phyloP scores from a whole-genome alignment of 2,888 invertebrate genomes.

The Hirtodrosophila trivittata region DNA sequence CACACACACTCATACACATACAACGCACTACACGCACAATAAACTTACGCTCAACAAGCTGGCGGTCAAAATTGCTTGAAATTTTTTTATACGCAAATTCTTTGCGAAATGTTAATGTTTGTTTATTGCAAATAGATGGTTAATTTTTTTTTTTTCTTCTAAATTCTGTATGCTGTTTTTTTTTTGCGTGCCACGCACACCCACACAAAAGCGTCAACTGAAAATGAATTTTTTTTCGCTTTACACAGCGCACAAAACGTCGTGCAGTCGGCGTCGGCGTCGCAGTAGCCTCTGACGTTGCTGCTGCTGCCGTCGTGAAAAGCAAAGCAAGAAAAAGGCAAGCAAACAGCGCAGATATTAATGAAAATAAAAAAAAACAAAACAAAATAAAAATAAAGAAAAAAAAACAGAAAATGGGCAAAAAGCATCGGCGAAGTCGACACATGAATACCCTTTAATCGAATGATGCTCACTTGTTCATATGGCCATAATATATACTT shows the following conservation, averaged over 20 bases:
- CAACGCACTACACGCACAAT: constrained; percentile 12
- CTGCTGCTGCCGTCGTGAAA: constrained; percentile 50
- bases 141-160: constrained; percentile 24
- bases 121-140: constrained; percentile 49
- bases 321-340: constrained; percentile 64
- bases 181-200: constrained; percentile 67
- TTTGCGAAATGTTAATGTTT: constrained; percentile 44
- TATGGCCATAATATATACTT: not conserved
- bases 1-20: constrained; percentile 13
- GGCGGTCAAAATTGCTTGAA: constrained; percentile 61
- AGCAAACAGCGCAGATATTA: constrained; percentile 73
- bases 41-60: constrained; percentile 74
- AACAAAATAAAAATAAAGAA: constrained; percentile 53
- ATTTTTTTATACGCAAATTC: constrained; percentile 52
- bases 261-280: constrained; percentile 61
- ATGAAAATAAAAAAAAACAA: constrained; percentile 65
- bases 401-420: constrained; percentile 64
- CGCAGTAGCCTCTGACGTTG: constrained; percentile 46
- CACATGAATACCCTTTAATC: constrained; percentile 46
- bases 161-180: constrained; percentile 38
- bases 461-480: not conserved
- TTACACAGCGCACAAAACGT: constrained; percentile 73
- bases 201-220: constrained; percentile 77
- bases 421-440: constrained; percentile 20
- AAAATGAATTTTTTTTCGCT: constrained; percentile 77